phyloP scores from a whole-genome alignment of 2,113 vertebrate genomes.

The Mobula hypostoma region DNA sequence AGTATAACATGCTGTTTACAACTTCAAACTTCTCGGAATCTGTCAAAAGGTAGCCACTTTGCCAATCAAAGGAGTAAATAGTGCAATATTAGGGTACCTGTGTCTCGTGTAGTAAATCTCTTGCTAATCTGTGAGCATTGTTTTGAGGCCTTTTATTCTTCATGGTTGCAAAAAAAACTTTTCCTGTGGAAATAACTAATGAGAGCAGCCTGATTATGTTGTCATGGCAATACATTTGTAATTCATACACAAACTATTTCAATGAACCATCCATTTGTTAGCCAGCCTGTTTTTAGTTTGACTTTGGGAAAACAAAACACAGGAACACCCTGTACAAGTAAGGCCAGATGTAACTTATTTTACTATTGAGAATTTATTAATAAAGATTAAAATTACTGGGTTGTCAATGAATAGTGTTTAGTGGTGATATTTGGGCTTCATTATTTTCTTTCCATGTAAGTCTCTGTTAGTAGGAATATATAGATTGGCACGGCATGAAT shows the following conservation, averaged over 20 bases:
- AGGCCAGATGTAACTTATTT: slow-evolving; percentile 66
- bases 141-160: slow-evolving; percentile 24
- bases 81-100: slow-evolving; percentile 37
- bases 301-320: slow-evolving; percentile 1
- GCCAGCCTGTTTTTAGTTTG: neutral
- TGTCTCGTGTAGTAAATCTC: slow-evolving; percentile 22
- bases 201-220: slow-evolving; percentile 14
- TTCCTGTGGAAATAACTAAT: slow-evolving; percentile 31
- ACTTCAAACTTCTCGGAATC: neutral
- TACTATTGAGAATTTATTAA: slow-evolving; percentile 62
- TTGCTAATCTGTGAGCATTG: slow-evolving; percentile 27
- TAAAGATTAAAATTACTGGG: slow-evolving; percentile 51
- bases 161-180: neutral
- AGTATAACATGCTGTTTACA: slow-evolving; percentile 4
- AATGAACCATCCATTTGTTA: neutral
- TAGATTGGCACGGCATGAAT: slow-evolving; percentile 23
- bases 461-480: neutral
- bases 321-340: neutral
- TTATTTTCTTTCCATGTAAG: neutral
- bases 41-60: neutral
- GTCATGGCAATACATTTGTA: neutral
- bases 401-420: slow-evolving; percentile 32
- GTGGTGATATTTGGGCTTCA: neutral
- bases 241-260: neutral
- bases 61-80: slow-evolving; percentile 34